phyloP scores from a whole-genome alignment of 2,113 vertebrate genomes.

The Alouatta palliata region DNA sequence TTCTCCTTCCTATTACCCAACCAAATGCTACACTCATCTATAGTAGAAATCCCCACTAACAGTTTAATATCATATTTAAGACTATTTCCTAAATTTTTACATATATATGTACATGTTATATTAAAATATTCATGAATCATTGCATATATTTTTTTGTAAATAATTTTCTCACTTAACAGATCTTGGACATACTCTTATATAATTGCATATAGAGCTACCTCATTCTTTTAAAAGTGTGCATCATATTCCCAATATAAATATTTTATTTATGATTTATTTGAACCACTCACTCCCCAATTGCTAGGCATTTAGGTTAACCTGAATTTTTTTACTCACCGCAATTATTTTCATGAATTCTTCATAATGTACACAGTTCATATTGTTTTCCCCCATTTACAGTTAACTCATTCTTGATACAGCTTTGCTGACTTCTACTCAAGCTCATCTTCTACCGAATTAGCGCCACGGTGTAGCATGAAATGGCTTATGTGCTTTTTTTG shows the following conservation, averaged over 20 bases:
- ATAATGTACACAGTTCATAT: neutral
- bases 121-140: neutral
- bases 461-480: neutral
- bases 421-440: neutral
- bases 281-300: neutral
- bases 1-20: neutral
- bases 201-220: neutral
- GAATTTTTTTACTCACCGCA: neutral
- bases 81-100: neutral
- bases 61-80: neutral
- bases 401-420: neutral
- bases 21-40: neutral
- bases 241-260: neutral
- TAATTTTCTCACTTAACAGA: neutral
- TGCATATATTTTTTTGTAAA: neutral
- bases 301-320: neutral
- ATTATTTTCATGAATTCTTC: neutral
- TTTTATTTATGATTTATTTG: conserved; percentile 29
- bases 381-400: neutral
- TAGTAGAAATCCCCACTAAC: neutral
- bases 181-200: neutral
- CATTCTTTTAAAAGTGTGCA: neutral
- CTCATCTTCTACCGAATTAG: conserved; percentile 30
- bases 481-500: neutral
- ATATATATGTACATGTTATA: neutral